Evolutionary conservation across 2,797 vertebrate species (phyloP).

Genomic region (Leptatherina wallacei): DNA sequence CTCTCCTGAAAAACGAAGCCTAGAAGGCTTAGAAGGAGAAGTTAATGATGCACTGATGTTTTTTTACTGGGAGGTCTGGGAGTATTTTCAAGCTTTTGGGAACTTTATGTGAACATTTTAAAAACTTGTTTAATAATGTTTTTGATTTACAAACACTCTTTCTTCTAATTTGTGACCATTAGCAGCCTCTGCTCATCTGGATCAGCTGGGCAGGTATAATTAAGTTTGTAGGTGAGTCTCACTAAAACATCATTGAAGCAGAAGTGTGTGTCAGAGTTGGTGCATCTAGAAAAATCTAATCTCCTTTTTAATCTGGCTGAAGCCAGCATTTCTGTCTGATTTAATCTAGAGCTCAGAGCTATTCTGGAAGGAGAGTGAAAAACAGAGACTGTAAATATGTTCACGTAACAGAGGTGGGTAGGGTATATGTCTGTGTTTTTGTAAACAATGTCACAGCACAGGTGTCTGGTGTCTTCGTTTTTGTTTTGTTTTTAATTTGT

Average conservation of each 20-base stretch:
- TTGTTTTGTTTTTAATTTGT: too few relatives aligned
- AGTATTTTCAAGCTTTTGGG: slow-evolving; percentile 9
- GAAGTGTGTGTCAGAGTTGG: slow-evolving; percentile 18
- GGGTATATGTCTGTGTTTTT: slow-evolving; percentile 2
- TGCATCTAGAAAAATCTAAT: slow-evolving; percentile 52
- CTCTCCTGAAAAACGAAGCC: not conserved
- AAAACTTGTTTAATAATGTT: slow-evolving; percentile 42
- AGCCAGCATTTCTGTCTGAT: slow-evolving; percentile 41
- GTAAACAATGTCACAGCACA: slow-evolving; percentile 9
- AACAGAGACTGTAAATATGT: slow-evolving; percentile 8
- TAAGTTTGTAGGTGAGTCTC: slow-evolving; percentile 49
- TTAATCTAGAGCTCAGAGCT: slow-evolving; percentile 57
- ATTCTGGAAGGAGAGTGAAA: not conserved
- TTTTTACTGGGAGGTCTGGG: slow-evolving; percentile 18
- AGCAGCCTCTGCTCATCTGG: slow-evolving; percentile 49
- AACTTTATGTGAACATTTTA: slow-evolving; percentile 36
- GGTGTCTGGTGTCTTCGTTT: not conserved
- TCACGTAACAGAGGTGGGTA: not conserved
- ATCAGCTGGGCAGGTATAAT: slow-evolving; percentile 57
- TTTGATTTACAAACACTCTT: slow-evolving; percentile 23
- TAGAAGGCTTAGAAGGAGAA: slow-evolving; percentile 1
- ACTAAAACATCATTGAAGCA: slow-evolving; percentile 44
- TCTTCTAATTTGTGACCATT: slow-evolving; percentile 16
- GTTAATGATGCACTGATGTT: not conserved
- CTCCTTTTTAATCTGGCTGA: slow-evolving; percentile 66